These are phyloP conservation scores for Azorinus chamasolen DNA, from an alignment of 2,888 invertebrate genomes.

Conservation along the genomic window DNA sequence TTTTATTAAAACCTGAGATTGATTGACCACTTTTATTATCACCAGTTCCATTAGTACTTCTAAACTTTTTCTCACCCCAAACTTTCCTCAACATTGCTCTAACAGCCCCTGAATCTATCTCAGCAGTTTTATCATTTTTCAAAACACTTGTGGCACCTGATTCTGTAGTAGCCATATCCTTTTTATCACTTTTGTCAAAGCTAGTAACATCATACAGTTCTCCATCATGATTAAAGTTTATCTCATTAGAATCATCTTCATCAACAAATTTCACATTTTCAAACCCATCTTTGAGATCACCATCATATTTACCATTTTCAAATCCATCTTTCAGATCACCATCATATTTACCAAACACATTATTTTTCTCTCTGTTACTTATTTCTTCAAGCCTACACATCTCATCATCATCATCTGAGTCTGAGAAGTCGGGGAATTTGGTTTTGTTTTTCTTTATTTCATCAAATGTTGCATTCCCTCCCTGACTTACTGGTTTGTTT, in stretches of 20 bases:
- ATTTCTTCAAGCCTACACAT: slow-evolving; percentile 1
- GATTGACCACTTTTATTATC: not conserved
- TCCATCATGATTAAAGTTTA: not conserved
- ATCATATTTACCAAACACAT: not conserved
- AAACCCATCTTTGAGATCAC: not conserved
- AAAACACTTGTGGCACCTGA: not conserved
- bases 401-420: slow-evolving; percentile 63
- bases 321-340: not conserved
- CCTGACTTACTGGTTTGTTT: slow-evolving; percentile 52
- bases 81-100: slow-evolving; percentile 65
- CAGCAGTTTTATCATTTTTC: not conserved
- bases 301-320: not conserved
- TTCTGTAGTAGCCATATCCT: too few relatives aligned
- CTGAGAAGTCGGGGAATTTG: slow-evolving; percentile 46
- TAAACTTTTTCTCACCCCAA: slow-evolving; percentile 64
- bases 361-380: too few relatives aligned
- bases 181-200: not conserved
- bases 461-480: slow-evolving; percentile 35
- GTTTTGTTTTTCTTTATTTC: slow-evolving; percentile 22
- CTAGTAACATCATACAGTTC: not conserved
- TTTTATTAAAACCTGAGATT: not conserved
- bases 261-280: not conserved
- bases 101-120: slow-evolving; percentile 50
- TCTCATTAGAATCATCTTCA: not conserved
- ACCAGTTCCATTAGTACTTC: slow-evolving; percentile 12